Percentiles rank a stretch among this genome's conserved stretches.
These are phyloP conservation scores for Argopecten irradians DNA, from an alignment of 1,140 invertebrate species.

Conservation along the genomic window DNA sequence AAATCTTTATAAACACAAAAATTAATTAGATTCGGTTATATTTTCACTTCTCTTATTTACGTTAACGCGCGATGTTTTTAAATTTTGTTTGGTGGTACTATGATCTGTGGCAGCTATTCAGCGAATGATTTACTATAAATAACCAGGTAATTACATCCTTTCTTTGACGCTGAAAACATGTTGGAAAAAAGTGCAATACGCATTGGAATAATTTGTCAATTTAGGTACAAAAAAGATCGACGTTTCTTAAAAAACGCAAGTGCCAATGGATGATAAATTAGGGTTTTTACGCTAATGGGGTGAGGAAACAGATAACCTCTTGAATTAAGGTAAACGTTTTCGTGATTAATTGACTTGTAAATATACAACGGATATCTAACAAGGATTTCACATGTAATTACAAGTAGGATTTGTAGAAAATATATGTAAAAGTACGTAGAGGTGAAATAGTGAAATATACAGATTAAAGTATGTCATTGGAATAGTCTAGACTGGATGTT, in stretches of 20 bases:
- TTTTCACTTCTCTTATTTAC: not conserved
- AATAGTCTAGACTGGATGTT: no score
- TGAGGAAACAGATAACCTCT: not conserved
- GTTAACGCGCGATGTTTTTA: not conserved
- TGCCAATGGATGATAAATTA: not conserved
- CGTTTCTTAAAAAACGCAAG: not conserved
- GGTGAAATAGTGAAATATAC: no score
- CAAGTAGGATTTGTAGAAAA: conserved; percentile 21
- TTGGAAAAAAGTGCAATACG: not conserved
- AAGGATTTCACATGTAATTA: no score
- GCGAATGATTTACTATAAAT: not conserved
- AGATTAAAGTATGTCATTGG: no score
- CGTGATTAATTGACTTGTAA: not conserved
- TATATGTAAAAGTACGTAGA: no score
- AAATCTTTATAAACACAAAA: not conserved
- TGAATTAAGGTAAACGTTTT: not conserved
- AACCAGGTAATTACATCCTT: not conserved
- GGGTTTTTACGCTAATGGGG: not conserved
- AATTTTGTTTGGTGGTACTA: not conserved
- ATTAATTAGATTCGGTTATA: not conserved
- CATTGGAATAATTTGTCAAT: not conserved
- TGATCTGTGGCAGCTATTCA: not conserved
- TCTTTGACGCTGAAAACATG: not conserved
- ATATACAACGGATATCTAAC: no score
- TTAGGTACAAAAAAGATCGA: not conserved